Evolutionary conservation across 2,797 vertebrate genomes (phyloP).

Genomic region (Phataginus tricuspis): DNA sequence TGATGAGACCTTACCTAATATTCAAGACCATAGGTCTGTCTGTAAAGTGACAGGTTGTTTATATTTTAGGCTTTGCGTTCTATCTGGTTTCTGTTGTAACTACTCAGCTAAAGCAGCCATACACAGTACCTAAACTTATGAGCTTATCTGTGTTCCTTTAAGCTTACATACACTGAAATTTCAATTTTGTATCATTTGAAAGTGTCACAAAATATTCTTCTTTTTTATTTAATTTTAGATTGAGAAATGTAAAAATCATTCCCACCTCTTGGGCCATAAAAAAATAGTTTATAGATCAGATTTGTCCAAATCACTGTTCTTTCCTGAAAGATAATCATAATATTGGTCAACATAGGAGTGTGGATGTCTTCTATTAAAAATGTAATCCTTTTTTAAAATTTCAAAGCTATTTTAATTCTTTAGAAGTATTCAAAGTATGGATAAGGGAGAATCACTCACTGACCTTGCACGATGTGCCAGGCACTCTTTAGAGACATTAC

Average conservation of each 20-base stretch:
- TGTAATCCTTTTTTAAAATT: neutral
- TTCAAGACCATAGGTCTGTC: neutral
- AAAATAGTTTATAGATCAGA: neutral
- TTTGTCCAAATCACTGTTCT: neutral
- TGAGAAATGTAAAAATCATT: neutral
- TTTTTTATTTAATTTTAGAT: neutral
- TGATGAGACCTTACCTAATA: neutral
- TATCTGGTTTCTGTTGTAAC: neutral
- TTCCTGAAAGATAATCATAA: neutral
- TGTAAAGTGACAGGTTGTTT: neutral
- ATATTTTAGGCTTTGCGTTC: neutral
- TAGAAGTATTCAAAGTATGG: rapidly evolving
- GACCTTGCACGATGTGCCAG: rapidly evolving
- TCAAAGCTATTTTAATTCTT: neutral
- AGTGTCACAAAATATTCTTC: neutral
- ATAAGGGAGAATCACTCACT: neutral
- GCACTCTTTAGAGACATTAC: neutral
- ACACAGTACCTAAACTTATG: neutral
- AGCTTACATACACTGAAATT: neutral
- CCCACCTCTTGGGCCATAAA: neutral
- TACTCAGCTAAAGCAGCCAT: neutral
- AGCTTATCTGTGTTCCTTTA: neutral
- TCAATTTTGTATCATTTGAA: neutral
- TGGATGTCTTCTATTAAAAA: neutral
- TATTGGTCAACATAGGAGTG: neutral